Evolutionary conservation across 2,113 vertebrate species (phyloP).

Genomic region (Pelmatolapia mariae): DNA sequence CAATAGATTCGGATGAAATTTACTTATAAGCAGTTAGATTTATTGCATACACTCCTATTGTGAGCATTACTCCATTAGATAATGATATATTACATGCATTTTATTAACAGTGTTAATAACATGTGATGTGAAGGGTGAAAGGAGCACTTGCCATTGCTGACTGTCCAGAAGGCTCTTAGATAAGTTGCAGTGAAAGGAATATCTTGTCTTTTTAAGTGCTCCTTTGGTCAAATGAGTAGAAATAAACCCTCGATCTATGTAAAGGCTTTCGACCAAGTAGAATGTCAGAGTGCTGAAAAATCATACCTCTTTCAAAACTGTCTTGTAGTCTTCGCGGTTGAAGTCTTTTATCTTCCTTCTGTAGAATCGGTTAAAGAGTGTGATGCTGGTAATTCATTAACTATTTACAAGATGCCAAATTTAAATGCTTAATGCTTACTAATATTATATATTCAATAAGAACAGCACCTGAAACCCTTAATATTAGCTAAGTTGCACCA

Average conservation of each 20-base stretch:
- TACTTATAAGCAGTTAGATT: background rate
- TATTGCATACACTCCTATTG: background rate
- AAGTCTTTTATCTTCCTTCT: slow-evolving; percentile 90
- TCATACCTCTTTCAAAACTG: slow-evolving; percentile 84
- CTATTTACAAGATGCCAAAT: background rate
- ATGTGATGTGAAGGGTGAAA: background rate
- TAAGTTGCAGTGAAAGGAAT: background rate
- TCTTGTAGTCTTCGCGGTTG: slow-evolving; percentile 87
- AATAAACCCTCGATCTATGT: background rate
- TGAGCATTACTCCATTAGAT: background rate
- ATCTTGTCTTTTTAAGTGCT: background rate
- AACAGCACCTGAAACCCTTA: background rate
- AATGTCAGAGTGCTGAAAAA: background rate
- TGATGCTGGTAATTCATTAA: background rate
- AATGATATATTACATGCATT: background rate
- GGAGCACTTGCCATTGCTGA: background rate
- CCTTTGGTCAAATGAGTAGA: background rate
- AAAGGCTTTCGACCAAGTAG: background rate
- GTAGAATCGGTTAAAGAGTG: background rate
- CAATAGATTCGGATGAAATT: background rate
- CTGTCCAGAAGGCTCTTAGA: background rate
- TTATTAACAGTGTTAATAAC: background rate
- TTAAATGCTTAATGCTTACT: background rate
- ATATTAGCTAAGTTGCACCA: background rate
- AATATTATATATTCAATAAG: background rate